Conservation (phyloP, 2,113 vertebrate genomes). For the Pandion haliaetus region DNA sequence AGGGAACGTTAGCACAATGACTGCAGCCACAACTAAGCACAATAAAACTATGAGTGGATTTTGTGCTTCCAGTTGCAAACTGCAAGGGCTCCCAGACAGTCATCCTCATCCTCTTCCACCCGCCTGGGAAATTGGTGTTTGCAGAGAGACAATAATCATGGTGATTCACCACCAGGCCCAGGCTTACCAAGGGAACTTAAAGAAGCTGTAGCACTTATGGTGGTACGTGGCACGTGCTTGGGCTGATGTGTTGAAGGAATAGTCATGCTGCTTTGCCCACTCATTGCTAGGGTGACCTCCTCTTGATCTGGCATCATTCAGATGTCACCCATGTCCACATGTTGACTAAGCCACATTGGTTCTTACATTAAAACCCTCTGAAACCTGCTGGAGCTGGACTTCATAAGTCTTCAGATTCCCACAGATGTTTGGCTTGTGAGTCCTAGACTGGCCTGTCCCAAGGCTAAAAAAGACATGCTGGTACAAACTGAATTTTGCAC, state of each 20-base stretch:
- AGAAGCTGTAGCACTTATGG: neutral
- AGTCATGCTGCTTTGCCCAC: neutral
- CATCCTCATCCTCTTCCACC: neutral
- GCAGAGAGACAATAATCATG: neutral
- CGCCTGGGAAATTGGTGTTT: neutral
- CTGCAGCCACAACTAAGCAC: neutral
- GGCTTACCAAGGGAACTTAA: neutral
- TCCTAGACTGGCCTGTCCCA: neutral
- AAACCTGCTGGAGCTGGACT: neutral
- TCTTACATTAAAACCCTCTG: neutral
- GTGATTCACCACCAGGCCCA: neutral
- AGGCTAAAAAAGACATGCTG: neutral
- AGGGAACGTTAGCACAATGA: neutral
- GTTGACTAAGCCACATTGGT: neutral
- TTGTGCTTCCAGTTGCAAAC: neutral
- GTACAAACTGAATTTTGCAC: neutral
- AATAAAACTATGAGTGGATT: neutral
- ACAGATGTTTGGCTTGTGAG: neutral
- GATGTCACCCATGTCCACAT: neutral
- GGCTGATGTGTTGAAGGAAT: neutral
- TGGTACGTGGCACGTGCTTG: neutral
- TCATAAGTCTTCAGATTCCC: neutral
- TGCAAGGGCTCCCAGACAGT: neutral
- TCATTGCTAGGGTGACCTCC: neutral
- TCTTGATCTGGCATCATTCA: neutral